These are phyloP conservation scores for Silurus lanzhouensis DNA, from an alignment of 2,797 vertebrate genomes.

Conservation along the genomic window DNA sequence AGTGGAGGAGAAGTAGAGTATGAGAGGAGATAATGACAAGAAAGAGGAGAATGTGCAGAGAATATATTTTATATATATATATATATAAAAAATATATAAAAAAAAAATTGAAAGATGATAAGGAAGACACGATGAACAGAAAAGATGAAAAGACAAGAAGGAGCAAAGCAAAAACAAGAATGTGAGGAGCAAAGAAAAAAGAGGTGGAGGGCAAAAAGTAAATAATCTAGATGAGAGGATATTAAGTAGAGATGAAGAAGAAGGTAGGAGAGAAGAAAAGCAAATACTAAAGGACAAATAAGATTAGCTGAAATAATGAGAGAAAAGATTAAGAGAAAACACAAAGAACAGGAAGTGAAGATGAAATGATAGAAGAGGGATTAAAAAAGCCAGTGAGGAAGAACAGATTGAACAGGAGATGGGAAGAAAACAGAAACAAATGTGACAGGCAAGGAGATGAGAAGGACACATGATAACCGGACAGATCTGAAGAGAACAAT, in stretches of 20 bases:
- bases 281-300: not conserved
- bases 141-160: not conserved
- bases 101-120: not conserved
- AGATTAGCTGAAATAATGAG: not conserved
- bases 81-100: too few species aligned
- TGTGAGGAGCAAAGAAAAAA: not conserved
- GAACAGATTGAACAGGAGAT: conserved; percentile 9
- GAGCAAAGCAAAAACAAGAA: not conserved
- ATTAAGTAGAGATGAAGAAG: not conserved
- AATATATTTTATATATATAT: not conserved
- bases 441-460: not conserved
- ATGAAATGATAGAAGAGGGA: not conserved
- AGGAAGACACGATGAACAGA: not conserved
- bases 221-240: not conserved
- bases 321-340: not conserved
- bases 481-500: not conserved
- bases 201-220: not conserved
- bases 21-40: not conserved
- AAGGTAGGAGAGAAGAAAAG: not conserved
- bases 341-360: not conserved
- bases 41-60: not conserved
- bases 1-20: not conserved
- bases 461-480: not conserved
- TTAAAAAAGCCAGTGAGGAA: not conserved
- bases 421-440: not conserved